phyloP scores from a whole-genome alignment of 2,888 invertebrate species.

The Digitonthophagus gazella region DNA sequence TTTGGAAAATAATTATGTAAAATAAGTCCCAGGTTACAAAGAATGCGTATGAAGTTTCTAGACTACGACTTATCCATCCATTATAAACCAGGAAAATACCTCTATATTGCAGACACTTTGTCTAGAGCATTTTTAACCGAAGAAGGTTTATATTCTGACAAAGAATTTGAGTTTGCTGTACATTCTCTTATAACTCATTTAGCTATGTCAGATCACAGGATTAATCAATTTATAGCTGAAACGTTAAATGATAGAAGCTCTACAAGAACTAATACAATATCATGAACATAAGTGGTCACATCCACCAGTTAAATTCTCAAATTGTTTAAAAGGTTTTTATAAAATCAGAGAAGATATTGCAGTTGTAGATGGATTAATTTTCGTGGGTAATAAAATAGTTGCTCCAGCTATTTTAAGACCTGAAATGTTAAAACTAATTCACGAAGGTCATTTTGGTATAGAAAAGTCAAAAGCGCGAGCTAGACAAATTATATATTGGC shows the following conservation, averaged over 20 bases:
- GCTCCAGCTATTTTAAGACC: conserved; percentile 14
- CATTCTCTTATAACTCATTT: background rate
- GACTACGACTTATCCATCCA: conserved; percentile 12
- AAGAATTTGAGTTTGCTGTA: conserved; percentile 2
- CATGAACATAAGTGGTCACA: background rate
- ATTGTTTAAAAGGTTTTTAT: conserved; percentile 5
- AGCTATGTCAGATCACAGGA: background rate
- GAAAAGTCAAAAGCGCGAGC: conserved; percentile 19
- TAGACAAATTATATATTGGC: conserved; percentile 23
- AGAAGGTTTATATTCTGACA: conserved; percentile 1
- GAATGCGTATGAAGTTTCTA: conserved; percentile 18
- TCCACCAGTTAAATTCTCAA: background rate
- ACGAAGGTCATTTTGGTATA: conserved; percentile 21
- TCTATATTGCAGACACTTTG: conserved; percentile 16
- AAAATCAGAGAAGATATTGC: conserved; percentile 12
- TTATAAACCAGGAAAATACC: conserved; percentile 18
- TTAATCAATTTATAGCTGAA: background rate
- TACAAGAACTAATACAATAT: background rate
- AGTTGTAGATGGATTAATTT: conserved; percentile 17
- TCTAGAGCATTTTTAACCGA: conserved; percentile 16
- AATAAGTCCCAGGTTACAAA: conserved; percentile 11
- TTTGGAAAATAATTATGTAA: conserved; percentile 19
- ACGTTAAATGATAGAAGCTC: background rate
- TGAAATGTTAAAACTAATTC: conserved; percentile 18
- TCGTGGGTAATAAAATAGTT: conserved; percentile 15